Base-by-base conservation (phyloP, 1,140 invertebrate genomes). In the Drosophila seguyi region DNA sequence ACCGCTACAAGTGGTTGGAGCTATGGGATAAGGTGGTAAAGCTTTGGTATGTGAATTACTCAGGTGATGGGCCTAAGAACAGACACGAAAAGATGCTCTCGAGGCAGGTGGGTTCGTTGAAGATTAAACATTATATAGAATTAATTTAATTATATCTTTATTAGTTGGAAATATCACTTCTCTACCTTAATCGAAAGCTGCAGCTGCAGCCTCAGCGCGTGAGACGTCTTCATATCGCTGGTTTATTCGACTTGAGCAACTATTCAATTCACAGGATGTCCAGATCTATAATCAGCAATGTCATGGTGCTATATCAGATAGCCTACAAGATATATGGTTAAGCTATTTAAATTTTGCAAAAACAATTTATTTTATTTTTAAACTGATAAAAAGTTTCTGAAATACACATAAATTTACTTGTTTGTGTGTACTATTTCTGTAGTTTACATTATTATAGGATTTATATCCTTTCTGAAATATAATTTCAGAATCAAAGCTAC, bases 251-350 rank as follows among this genome's bases (percentile, higher is more conserved):
- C 22, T 18, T 88, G 31, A 79, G 39, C 47, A 62, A 53, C 20
- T 42, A n/a, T 14, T 39, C 61, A 0, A 66, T 38, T 3, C 56
- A 38, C 27, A 10, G 8, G 3, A 61, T 85, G 77, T 58, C 34
- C 44, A 27, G n/a, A 8, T 90, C 78, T n/a, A 59, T 79, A n/a
- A 10, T 48, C 0, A 55, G 31, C 2, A 71, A 90, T 75, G 78
- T 90, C 0, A 20, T 90, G 20, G 72, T 85, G 1, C 69, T 88
- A 0, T 73, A 75, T 4, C 85, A 88, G 36, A 79, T 88, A 72
- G 85, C 85, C 2, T 88, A 90, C 44, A 90, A 84, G 47, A 61
- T 81, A 27, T 88, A 84, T 67, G 67, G 68, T n/a, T 62, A 16
- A 61, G 7, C 8, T 0, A 1, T 4, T 10, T 13, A 18, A 7